Conservation (phyloP, 2,888 invertebrate genomes). For the Platerodrilus igneus region DNA sequence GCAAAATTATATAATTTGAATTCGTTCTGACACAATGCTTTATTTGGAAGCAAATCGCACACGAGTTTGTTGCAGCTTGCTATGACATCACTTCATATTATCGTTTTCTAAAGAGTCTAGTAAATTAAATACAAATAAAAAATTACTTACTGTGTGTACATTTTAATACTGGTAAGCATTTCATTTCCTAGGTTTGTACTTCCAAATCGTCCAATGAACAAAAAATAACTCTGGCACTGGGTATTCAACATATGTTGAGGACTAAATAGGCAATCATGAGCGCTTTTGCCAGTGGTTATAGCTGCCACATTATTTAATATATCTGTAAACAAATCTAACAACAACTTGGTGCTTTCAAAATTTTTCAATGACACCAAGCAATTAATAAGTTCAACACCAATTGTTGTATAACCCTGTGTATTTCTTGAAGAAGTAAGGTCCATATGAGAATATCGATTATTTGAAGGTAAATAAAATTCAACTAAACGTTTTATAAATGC, state of each 20-base stretch:
- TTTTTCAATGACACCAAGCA: conserved; percentile 58
- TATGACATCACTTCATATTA: background rate
- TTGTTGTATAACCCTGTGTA: conserved; percentile 61
- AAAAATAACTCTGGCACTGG: conserved; percentile 90
- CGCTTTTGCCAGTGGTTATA: conserved; percentile 67
- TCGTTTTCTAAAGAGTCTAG: background rate
- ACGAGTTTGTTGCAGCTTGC: no score
- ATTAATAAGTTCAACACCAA: conserved; percentile 70
- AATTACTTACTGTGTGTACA: conserved; percentile 66
- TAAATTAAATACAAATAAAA: conserved; percentile 9
- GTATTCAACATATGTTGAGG: conserved; percentile 84
- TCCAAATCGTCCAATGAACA: conserved; percentile 85
- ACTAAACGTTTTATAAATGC: conserved; percentile 72
- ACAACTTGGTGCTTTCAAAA: conserved; percentile 63
- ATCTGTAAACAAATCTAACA: conserved; percentile 77
- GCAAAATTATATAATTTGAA: no score
- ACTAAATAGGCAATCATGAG: conserved; percentile 83
- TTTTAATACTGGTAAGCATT: conserved; percentile 67
- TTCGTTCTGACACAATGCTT: no score
- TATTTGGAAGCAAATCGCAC: no score
- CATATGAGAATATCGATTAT: conserved; percentile 80
- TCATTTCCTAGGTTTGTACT: conserved; percentile 64
- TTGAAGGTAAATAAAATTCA: conserved; percentile 82
- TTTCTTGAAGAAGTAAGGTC: conserved; percentile 61
- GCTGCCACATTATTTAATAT: conserved; percentile 70